phyloP scores from a whole-genome alignment of 2,113 vertebrate genomes.

The Phylloscopus trochiloides region DNA sequence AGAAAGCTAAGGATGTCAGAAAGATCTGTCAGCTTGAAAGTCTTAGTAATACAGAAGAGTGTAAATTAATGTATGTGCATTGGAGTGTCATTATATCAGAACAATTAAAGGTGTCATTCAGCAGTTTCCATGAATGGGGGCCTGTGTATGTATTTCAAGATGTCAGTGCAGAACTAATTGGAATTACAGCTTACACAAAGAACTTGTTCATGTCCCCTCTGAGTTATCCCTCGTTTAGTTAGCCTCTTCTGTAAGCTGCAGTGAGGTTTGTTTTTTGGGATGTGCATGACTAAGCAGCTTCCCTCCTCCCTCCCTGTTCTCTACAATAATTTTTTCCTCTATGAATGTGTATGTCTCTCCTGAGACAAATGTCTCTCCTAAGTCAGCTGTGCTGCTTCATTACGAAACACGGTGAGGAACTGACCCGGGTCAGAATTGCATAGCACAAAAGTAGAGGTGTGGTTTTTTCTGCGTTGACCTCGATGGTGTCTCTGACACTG shows the following conservation, averaged over 20 bases:
- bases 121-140: neutral
- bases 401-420: neutral
- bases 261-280: neutral
- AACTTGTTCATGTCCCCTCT: neutral
- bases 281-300: neutral
- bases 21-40: neutral
- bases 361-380: neutral
- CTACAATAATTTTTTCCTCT: neutral
- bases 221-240: neutral
- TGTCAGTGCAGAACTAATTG: neutral
- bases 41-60: neutral
- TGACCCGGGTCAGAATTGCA: neutral
- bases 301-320: neutral
- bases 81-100: neutral
- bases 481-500: neutral
- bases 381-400: neutral
- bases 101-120: neutral
- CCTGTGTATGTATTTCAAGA: neutral
- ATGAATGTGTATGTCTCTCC: neutral
- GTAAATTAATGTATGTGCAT: neutral
- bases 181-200: neutral
- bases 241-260: neutral
- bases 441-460: neutral
- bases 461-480: neutral
- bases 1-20: neutral